Percentiles rank a stretch among this genome's conserved stretches.
Conservation (phyloP, 2,797 vertebrate species). For the Acropternis orthonyx region DNA sequence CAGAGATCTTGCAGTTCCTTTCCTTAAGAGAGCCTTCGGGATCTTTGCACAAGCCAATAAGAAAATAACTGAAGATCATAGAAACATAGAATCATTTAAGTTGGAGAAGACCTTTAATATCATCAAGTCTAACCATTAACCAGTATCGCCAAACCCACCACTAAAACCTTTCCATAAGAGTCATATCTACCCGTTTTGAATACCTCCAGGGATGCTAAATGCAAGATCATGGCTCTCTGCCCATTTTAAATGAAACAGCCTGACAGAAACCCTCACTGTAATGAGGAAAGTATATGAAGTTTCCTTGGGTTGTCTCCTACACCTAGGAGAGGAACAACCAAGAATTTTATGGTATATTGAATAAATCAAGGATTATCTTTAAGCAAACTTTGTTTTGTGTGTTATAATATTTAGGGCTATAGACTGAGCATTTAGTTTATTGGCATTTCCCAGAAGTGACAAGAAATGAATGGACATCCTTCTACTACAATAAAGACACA, state of each 20-base stretch:
- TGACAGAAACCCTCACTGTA: not conserved
- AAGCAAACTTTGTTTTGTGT: not conserved
- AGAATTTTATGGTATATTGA: not conserved
- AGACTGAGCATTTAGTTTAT: not conserved
- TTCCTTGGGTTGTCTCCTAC: not conserved
- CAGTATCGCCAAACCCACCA: not conserved
- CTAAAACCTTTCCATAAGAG: not conserved
- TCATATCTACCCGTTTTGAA: not conserved
- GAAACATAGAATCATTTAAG: not conserved
- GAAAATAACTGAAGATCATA: not conserved
- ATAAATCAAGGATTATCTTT: not conserved
- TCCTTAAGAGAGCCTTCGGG: not conserved
- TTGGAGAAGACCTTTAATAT: not conserved
- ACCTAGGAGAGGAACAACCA: not conserved
- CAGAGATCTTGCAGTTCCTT: not conserved
- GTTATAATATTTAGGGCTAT: not conserved
- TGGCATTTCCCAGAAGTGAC: not conserved
- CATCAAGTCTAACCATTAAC: not conserved
- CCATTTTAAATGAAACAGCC: not conserved
- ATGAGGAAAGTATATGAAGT: not conserved
- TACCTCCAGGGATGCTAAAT: not conserved
- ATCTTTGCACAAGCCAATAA: not conserved
- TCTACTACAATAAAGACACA: not conserved
- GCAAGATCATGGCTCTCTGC: not conserved
- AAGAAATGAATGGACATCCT: not conserved